Percentiles rank a stretch among this genome's conserved stretches.
phyloP scores from a whole-genome alignment of 2,888 invertebrate species.

The Ophraella communa region DNA sequence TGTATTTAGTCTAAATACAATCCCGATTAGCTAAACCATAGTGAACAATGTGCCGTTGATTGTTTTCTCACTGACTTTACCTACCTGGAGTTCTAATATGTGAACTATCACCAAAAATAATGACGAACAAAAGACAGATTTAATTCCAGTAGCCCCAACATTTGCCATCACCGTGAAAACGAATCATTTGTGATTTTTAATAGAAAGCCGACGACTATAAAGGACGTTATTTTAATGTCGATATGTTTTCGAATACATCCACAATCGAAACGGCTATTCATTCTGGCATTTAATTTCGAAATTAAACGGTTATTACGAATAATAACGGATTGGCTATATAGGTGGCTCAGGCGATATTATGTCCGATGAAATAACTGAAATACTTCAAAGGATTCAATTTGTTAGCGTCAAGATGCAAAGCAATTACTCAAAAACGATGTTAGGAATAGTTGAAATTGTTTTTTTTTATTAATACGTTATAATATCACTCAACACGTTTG shows the following conservation, averaged over 20 bases:
- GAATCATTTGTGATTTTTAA: constrained; percentile 47
- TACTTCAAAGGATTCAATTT: constrained; percentile 36
- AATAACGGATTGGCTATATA: constrained; percentile 44
- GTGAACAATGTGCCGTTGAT: not conserved
- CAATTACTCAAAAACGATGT: not conserved
- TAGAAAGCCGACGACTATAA: constrained; percentile 30
- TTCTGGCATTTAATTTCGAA: constrained; percentile 44
- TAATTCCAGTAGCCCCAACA: constrained; percentile 41
- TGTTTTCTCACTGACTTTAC: not conserved
- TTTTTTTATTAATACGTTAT: too few relatives aligned
- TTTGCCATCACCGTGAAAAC: constrained; percentile 41
- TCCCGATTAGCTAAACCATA: not conserved
- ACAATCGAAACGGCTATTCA: constrained; percentile 39
- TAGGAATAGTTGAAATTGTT: not conserved
- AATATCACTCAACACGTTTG: too few relatives aligned
- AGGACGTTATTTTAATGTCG: constrained; percentile 23
- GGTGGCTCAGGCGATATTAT: constrained; percentile 10
- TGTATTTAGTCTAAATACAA: not conserved
- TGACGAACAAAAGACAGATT: constrained; percentile 30
- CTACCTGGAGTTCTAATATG: not conserved
- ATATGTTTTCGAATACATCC: constrained; percentile 2
- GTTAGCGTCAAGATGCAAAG: not conserved
- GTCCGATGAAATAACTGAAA: constrained; percentile 27
- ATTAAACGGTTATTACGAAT: constrained; percentile 44
- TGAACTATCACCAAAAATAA: constrained; percentile 3